Percentiles rank a stretch among this genome's conserved stretches.
phyloP scores from a whole-genome alignment of 2,888 invertebrate species.

The Pyrrhia umbra region DNA sequence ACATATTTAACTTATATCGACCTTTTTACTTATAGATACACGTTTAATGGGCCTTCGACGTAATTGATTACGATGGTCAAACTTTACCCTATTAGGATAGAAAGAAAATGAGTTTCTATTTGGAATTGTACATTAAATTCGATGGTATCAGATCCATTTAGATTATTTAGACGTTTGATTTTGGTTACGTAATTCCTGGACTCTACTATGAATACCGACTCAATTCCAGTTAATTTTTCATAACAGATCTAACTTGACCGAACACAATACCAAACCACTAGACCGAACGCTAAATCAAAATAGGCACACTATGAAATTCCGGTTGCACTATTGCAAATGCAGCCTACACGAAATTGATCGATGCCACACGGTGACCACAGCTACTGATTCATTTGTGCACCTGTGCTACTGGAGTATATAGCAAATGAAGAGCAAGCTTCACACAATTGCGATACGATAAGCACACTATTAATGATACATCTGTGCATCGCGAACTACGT shows the following conservation, averaged over 20 bases:
- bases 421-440: conserved; percentile 5
- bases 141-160: neutral
- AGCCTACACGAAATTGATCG: conserved; percentile 63
- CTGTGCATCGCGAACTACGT: neutral
- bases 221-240: conserved; percentile 27
- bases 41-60: conserved; percentile 8
- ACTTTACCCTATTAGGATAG: conserved; percentile 4
- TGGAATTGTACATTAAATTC: neutral
- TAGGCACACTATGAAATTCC: conserved; percentile 56
- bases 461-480: neutral
- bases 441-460: no score
- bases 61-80: conserved; percentile 6
- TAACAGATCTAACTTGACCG: conserved; percentile 25
- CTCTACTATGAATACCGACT: conserved; percentile 10
- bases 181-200: neutral
- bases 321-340: conserved; percentile 53
- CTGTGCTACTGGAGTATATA: conserved; percentile 20
- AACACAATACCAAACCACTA: conserved; percentile 23
- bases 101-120: neutral
- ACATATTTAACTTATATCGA: conserved; percentile 31
- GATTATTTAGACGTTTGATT: neutral
- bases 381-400: conserved; percentile 64
- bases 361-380: conserved; percentile 57
- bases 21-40: conserved; percentile 20
- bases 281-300: conserved; percentile 44